Evolutionary conservation across 1,140 invertebrate species (phyloP), one percentile per base, ranked within the genome.

Genomic region (Musca domestica): DNA sequence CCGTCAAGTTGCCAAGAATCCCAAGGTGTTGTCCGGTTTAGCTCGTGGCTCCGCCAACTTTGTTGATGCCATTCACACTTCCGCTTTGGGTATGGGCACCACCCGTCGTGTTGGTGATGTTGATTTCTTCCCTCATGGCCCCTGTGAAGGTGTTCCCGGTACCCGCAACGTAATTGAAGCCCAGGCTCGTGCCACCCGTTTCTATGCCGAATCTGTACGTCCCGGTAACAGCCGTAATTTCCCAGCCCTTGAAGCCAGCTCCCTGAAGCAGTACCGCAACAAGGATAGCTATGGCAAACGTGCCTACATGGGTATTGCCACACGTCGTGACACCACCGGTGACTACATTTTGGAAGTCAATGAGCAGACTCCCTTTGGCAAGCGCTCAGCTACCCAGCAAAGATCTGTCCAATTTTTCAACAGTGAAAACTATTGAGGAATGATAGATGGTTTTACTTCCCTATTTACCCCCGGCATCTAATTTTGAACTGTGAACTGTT

Each of bases 51-150:
- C 87, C 74, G 86, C 86, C 1, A 74, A 76, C 27, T 87, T 86
- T 54, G 86, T 88, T 0, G 90, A 92, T 72, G 85, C 89, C 0
- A 87, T 92, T 70, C 90, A 92, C 72, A 91, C 89, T 0, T 90
- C 89, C 73, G 87, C 85, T 6, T 88, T 88, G 0, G 85, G 87
- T 41, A 86, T 90, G 71, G 90, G 90, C 2, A 85, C 89, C 64
- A 77, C 84, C 54, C 86, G 88, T 66, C 84, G 86, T 47, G 17
- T 46, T 17, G 90, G 91, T n/a, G 84, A 89, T 71, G 86, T 83
- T 3, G 92, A 94, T 77, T 92, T 94, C 52, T 47, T 64, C 76
- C 91, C 91, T 0, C 94, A 95, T 79, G 88, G 89, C 41, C 74
- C 74, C 9, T 70, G 46, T 2, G 4, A 72, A 1, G 69, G 74